Conservation (phyloP, 2,797 vertebrate genomes). For the Takifugu rubripes region DNA sequence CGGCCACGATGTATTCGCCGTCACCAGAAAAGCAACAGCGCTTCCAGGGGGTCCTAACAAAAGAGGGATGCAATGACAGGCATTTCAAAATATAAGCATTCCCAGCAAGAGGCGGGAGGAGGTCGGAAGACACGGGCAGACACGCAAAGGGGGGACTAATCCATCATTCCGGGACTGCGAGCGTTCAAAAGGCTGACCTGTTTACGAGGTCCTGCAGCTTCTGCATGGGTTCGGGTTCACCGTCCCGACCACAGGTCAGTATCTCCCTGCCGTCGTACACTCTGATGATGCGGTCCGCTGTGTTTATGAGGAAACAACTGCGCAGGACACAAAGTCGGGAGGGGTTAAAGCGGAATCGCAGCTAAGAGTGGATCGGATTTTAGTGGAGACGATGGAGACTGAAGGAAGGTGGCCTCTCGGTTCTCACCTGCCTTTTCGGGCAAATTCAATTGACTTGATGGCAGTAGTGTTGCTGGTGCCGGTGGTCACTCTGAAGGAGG, state of each 20-base stretch:
- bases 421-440: conserved; percentile 93
- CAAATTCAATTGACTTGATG: conserved; percentile 98
- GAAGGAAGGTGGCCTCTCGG: not conserved
- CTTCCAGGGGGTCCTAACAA: conserved; percentile 89
- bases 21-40: conserved; percentile 98
- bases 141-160: not conserved
- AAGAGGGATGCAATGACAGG: not conserved
- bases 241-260: conserved; percentile 91
- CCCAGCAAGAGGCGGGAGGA: too few relatives aligned
- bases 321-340: not conserved
- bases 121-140: not conserved
- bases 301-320: conserved; percentile 98
- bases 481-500: conserved; percentile 97
- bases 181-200: conserved; percentile 69
- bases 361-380: not conserved
- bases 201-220: conserved; percentile 97
- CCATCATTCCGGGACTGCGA: too few relatives aligned
- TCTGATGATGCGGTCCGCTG: conserved; percentile 93
- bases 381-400: not conserved
- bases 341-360: not conserved
- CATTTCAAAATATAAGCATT: too few relatives aligned
- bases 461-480: conserved; percentile 98
- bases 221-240: conserved; percentile 97
- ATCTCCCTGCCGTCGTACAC: conserved; percentile 97
- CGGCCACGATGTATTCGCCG: conserved; percentile 95